A percentile compares a stretch with the other conserved stretches of the same genome.
phyloP scores from a whole-genome alignment of 2,888 invertebrate genomes.

The Didymodactylos carnosus region DNA sequence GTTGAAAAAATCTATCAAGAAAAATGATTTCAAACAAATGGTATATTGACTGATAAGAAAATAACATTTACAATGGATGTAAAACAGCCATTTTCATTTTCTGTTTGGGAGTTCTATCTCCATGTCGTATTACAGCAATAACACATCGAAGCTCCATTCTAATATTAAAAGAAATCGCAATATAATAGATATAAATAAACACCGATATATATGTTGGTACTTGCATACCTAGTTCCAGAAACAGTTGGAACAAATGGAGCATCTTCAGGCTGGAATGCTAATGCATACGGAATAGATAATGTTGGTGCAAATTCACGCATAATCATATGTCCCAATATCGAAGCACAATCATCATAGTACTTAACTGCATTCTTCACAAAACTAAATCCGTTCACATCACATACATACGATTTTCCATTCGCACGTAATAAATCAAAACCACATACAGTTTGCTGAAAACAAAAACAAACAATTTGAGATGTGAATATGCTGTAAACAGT shows the following conservation, averaged over 20 bases:
- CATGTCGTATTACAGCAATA: slow-evolving; percentile 86
- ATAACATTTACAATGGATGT: slow-evolving; percentile 50
- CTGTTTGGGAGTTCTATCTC: slow-evolving; percentile 95
- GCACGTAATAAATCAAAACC: slow-evolving; percentile 90
- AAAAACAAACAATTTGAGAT: background rate
- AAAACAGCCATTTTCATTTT: slow-evolving; percentile 99
- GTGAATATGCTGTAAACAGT: no score
- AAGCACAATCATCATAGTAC: slow-evolving; percentile 97
- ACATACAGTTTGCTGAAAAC: slow-evolving; percentile 65
- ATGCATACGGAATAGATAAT: slow-evolving; percentile 57
- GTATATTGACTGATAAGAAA: background rate
- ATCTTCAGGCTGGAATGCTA: slow-evolving; percentile 82
- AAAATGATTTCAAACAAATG: background rate
- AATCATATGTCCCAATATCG: slow-evolving; percentile 75
- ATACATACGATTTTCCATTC: slow-evolving; percentile 93
- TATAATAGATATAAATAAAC: no score
- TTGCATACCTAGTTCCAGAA: no score
- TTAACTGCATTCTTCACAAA: slow-evolving; percentile 99
- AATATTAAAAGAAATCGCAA: no score
- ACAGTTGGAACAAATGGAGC: slow-evolving; percentile 97
- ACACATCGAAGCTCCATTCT: slow-evolving; percentile 74
- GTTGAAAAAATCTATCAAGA: slow-evolving; percentile 59
- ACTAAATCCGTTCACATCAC: slow-evolving; percentile 98
- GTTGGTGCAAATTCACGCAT: slow-evolving; percentile 77
- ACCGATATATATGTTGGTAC: no score